Evolutionary conservation across 1,140 invertebrate species (phyloP).

Genomic region (Dryas iulia): DNA sequence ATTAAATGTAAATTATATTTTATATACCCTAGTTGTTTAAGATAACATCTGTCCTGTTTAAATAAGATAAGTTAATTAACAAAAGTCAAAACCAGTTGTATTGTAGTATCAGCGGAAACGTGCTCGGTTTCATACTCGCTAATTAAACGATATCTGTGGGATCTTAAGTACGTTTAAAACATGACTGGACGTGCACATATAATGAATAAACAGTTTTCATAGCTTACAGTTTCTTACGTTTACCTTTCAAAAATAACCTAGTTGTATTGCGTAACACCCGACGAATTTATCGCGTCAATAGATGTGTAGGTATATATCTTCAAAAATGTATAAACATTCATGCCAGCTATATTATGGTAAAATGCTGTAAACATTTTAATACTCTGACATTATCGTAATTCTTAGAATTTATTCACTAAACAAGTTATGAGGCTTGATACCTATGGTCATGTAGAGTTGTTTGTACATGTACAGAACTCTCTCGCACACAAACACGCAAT

Average conservation of each 20-base stretch:
- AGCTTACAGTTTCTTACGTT: background rate
- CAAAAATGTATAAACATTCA: background rate
- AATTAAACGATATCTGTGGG: conserved; percentile 1
- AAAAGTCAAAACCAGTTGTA: conserved; percentile 12
- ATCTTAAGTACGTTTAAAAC: conserved; percentile 7
- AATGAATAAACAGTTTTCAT: background rate
- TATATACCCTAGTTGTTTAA: conserved; percentile 1
- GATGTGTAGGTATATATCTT: background rate
- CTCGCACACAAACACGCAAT: background rate
- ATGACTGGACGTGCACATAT: conserved; percentile 1
- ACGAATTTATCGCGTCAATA: background rate
- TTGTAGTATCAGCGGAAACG: conserved; percentile 10
- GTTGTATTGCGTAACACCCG: no score
- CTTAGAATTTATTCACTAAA: conserved; percentile 71
- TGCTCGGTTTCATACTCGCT: conserved; percentile 5
- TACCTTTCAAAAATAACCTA: background rate
- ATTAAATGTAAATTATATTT: background rate
- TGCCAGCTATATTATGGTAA: conserved; percentile 9
- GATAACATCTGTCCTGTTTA: conserved; percentile 15
- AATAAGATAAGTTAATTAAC: conserved; percentile 18
- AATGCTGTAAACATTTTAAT: conserved; percentile 39
- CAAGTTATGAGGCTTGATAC: conserved; percentile 61
- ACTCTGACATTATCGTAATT: conserved; percentile 57
- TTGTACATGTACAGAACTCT: conserved; percentile 12
- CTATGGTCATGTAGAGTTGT: conserved; percentile 36